These are phyloP conservation scores for Hiodon tergisus DNA, from an alignment of 2,113 vertebrate species.

Conservation along the genomic window DNA sequence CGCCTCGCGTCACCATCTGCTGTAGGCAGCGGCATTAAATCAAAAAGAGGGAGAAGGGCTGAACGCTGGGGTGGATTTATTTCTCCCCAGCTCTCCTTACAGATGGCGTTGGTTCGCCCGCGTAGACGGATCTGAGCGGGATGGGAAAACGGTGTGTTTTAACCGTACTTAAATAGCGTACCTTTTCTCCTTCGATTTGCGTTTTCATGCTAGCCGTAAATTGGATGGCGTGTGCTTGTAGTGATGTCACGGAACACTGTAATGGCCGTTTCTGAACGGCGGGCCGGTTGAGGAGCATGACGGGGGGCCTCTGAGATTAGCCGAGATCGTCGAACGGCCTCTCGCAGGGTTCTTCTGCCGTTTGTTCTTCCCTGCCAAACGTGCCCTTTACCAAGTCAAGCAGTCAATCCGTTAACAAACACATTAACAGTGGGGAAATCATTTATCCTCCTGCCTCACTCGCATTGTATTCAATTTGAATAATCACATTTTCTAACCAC, in stretches of 20 bases:
- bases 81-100: constrained; percentile 34
- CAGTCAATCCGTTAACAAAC: background rate
- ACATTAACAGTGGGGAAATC: no score
- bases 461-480: background rate
- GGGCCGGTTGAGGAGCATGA: no score
- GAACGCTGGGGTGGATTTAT: constrained; percentile 31
- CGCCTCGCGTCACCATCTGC: constrained; percentile 46
- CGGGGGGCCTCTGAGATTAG: background rate
- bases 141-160: constrained; percentile 17
- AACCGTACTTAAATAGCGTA: constrained; percentile 17
- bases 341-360: background rate
- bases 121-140: constrained; percentile 30
- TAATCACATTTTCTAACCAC: no score
- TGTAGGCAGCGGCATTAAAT: constrained; percentile 36
- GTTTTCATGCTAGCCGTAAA: background rate
- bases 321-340: constrained; percentile 3
- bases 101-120: constrained; percentile 32
- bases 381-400: background rate
- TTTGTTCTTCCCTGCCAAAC: background rate
- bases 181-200: constrained; percentile 24
- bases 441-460: background rate
- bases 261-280: no score
- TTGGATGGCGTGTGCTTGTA: no score
- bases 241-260: no score
- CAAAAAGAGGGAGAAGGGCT: constrained; percentile 14